These are phyloP conservation scores for Laupala kohalensis DNA, from an alignment of 1,140 invertebrate genomes.

Conservation along the genomic window DNA sequence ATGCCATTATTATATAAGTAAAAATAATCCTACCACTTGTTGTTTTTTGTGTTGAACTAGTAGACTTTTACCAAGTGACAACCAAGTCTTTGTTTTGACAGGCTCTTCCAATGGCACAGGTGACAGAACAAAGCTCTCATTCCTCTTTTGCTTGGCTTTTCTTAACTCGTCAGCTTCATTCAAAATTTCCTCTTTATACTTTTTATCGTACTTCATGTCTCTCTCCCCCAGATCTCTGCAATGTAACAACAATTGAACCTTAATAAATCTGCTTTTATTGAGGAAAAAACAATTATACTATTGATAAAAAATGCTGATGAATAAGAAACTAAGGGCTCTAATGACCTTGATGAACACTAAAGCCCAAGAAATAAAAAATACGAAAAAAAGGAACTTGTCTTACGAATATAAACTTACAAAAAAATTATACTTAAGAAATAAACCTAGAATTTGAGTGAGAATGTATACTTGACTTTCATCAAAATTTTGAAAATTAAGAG, in stretches of 20 bases:
- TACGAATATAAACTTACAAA: too few relatives aligned
- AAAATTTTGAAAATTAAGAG: too few relatives aligned
- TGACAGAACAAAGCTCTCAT: constrained; percentile 35
- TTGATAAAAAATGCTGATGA: neutral
- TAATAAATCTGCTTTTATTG: too few relatives aligned
- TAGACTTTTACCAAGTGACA: constrained; percentile 49
- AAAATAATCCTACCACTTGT: neutral
- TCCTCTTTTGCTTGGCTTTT: constrained; percentile 40
- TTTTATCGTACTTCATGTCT: constrained; percentile 39
- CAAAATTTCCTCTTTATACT: constrained; percentile 41
- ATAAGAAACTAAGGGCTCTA: too few relatives aligned
- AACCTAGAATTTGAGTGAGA: too few relatives aligned
- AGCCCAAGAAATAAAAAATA: too few relatives aligned
- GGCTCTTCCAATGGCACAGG: constrained; percentile 42
- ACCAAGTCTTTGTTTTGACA: constrained; percentile 46
- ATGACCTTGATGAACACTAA: too few relatives aligned
- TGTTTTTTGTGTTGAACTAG: constrained; percentile 27
- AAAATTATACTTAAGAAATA: too few relatives aligned
- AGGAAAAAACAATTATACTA: too few relatives aligned
- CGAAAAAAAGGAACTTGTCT: too few relatives aligned
- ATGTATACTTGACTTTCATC: too few relatives aligned
- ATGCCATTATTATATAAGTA: neutral
- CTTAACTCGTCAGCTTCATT: constrained; percentile 48
- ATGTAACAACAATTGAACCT: neutral
- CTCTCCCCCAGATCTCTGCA: constrained; percentile 5